These are phyloP conservation scores for Galerucella pusilla DNA, from an alignment of 2,888 invertebrate genomes.

Conservation along the genomic window DNA sequence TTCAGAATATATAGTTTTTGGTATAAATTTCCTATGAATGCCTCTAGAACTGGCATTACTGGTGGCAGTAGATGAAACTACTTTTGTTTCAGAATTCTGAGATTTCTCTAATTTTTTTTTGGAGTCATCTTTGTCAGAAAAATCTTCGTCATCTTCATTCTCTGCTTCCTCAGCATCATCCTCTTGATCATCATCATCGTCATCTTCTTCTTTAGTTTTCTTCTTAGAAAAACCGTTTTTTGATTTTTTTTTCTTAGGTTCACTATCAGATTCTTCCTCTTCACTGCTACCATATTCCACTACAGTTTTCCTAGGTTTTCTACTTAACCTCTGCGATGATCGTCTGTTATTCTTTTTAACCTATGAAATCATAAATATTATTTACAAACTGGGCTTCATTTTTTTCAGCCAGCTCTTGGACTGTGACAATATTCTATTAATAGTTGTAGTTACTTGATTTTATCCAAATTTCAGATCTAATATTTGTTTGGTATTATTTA, in stretches of 20 bases:
- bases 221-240: slow-evolving; percentile 44
- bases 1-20: slow-evolving; percentile 52
- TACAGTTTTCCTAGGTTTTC: slow-evolving; percentile 55
- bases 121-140: slow-evolving; percentile 24
- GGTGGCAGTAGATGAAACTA: slow-evolving; percentile 36
- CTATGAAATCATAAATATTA: slow-evolving; percentile 13
- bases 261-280: slow-evolving; percentile 43
- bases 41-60: slow-evolving; percentile 37
- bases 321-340: slow-evolving; percentile 55
- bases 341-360: slow-evolving; percentile 56
- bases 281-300: slow-evolving; percentile 45
- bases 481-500: not conserved
- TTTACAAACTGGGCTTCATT: not conserved
- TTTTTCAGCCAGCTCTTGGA: not conserved
- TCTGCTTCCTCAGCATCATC: slow-evolving; percentile 24
- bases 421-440: not conserved
- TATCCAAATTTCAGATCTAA: not conserved
- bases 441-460: too few species aligned
- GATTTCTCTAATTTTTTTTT: slow-evolving; percentile 43
- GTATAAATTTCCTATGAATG: slow-evolving; percentile 49
- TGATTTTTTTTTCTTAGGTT: slow-evolving; percentile 45
- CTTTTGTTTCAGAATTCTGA: slow-evolving; percentile 38
- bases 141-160: slow-evolving; percentile 41
- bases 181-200: slow-evolving; percentile 39
- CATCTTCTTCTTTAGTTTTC: slow-evolving; percentile 29